Evolutionary conservation across 2,113 vertebrate species (phyloP).

Genomic region (Romanogobio albipinnatus): DNA sequence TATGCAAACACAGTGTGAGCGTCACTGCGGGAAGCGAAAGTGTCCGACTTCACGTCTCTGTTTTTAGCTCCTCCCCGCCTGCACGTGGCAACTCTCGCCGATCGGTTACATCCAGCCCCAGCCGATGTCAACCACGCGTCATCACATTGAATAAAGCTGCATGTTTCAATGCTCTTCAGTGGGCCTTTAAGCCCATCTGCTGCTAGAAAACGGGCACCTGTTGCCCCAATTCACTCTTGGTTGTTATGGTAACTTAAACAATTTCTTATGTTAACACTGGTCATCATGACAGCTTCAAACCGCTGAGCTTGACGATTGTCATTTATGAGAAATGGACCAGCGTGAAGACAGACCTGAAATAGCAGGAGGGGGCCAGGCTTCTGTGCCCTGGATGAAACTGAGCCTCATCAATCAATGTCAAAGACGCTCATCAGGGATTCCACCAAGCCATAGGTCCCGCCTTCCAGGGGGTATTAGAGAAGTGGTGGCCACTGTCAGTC

Average conservation of each 20-base stretch:
- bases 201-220: not conserved
- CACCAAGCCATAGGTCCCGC: conserved; percentile 73
- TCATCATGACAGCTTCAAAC: conserved; percentile 64
- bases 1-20: too few species aligned
- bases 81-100: too few species aligned
- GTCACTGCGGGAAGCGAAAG: too few species aligned
- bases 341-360: conserved; percentile 58
- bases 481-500: conserved; percentile 10
- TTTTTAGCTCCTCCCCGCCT: too few species aligned
- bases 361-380: conserved; percentile 66
- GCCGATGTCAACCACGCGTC: too few species aligned
- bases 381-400: conserved; percentile 56
- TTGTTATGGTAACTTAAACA: conserved; percentile 39
- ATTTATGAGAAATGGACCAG: conserved; percentile 74
- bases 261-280: conserved; percentile 49
- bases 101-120: too few species aligned
- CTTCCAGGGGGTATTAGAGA: conserved; percentile 67
- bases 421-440: conserved; percentile 72
- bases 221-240: not conserved
- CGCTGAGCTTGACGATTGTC: conserved; percentile 65
- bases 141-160: too few species aligned
- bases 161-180: too few species aligned
- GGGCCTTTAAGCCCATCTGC: conserved; percentile 18
- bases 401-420: conserved; percentile 73
- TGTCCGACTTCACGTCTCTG: too few species aligned